Base-by-base conservation (phyloP, 2,113 vertebrate genomes). In the Plecturocebus donacophilus region DNA sequence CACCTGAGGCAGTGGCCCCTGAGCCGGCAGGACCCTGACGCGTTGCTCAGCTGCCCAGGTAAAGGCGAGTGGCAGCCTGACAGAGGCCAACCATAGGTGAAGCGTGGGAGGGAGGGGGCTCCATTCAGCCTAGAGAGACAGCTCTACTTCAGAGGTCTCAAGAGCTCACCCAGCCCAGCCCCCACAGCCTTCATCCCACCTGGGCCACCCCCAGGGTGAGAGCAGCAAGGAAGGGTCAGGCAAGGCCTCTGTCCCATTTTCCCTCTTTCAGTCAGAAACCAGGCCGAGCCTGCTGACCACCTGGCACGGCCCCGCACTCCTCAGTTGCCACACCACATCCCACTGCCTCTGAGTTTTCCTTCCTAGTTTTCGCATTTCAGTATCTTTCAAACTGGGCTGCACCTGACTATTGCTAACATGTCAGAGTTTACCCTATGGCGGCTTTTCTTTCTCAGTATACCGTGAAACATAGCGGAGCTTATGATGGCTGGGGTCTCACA, bases 391-490 rank as follows among this genome's bases (percentile, higher is more conserved):
- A 49, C 5, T 8, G 17, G 68, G 27, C 5, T 32, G 35, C 2
- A 17, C 20, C 12, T 20, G n/a, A 8, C 16, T 12, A 3, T 5
- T 2, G 0, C 25, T 2, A 54, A 30, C 47, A 25, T 0, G 21
- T 49, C 64, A 25, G 42, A 14, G 47, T 10, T 14, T 17, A 76
- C 30, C 6, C 25, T 27, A 17, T 32, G 2, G 30, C 1, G 1
- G 40, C 4, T 54, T 30, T 52, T 40, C 10, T 10, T 25, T n/a
- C 71, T 20, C 4, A 0, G 42, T 10, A 27, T 14, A 27, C 11
- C 6, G 4, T 5, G 3, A 35, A 42, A 20, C 5, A n/a, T 35
- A 42, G 17, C 0, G 14, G 38, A n/a, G 70, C 49, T 76, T 58
- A 58, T 23, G 5, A 30, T 3, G 38, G 3, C 20, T 8, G 13